Base-by-base conservation (phyloP, 2,888 invertebrate genomes). In the Frankliniella fusca region DNA sequence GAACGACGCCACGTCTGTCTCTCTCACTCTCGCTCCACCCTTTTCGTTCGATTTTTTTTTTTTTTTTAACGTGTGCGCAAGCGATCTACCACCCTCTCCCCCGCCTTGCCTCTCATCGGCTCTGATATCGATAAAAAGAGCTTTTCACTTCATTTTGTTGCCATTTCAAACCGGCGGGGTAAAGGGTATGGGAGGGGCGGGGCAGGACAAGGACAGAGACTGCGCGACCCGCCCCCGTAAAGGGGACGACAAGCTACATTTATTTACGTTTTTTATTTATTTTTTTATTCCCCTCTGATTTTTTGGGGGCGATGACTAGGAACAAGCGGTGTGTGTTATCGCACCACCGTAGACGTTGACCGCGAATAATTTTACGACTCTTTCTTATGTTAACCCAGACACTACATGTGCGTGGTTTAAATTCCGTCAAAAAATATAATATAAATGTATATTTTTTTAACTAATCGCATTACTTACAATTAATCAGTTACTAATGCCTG, bases 141-240 rank as follows among this genome's bases (percentile, higher is more conserved):
- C 70, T 76, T 76, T 76, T 76, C 70, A 76, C 70, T 76, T 76
- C 70, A 76, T 76, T 76, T 76, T 76, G 70, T 76, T 76, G 70
- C 70, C 70, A 76, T 76, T 76, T 76, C 23, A 76, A 76, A 76
- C 27, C 70, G 12, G 70, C 27, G 70, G 27, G 12, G n/a, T 9
- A 23, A 27, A 23, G 27, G 27, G 27, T n/a, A 65, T 18, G n/a
- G n/a, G 15, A 11, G n/a, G 70, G 70, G 70, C 2, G 70, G 23
- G 70, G 23, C 10, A 27, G 70, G 27, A 27, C 27, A 27, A 76
- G 15, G 18, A 61, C 18, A 61, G 27, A 27, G 70, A 27, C 23
- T 76, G 70, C 70, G 70, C 70, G 23, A 9, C n/a, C 65, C 18
- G n/a, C 18, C 65, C 38, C 38, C 38, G 38, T 38, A 38, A 38